Percentiles rank a stretch among this genome's conserved stretches.
These are phyloP conservation scores for Gadus chalcogrammus DNA, from an alignment of 2,113 vertebrate species.

Conservation along the genomic window DNA sequence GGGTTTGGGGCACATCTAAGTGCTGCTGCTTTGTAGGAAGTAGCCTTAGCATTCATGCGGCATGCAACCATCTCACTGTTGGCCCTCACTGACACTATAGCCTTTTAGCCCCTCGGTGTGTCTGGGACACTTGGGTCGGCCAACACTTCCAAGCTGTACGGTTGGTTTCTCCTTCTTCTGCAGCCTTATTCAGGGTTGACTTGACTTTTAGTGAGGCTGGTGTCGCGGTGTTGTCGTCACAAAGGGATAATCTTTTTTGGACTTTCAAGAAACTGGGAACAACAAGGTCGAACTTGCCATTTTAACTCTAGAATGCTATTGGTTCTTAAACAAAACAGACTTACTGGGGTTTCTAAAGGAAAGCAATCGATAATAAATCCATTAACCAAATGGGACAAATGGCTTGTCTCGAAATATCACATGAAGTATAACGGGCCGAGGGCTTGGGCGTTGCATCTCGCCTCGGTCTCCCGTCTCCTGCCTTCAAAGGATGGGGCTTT, in stretches of 20 bases:
- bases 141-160: conserved; percentile 30
- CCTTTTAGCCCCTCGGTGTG: conserved; percentile 37
- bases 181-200: conserved; percentile 34
- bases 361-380: background rate
- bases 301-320: background rate
- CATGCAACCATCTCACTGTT: conserved; percentile 42
- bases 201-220: conserved; percentile 21
- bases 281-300: conserved; percentile 2
- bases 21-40: conserved; percentile 53
- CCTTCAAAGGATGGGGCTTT: conserved; percentile 18
- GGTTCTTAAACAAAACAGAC: background rate
- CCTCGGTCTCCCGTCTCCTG: conserved; percentile 3
- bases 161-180: conserved; percentile 19
- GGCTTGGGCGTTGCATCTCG: conserved; percentile 7
- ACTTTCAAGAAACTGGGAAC: conserved; percentile 11
- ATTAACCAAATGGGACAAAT: background rate
- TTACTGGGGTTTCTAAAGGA: conserved; percentile 1
- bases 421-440: background rate
- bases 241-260: background rate
- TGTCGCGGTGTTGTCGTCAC: conserved; percentile 18
- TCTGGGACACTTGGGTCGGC: conserved; percentile 2
- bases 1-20: conserved; percentile 51
- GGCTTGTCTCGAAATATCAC: too few species aligned
- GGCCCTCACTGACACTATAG: conserved; percentile 36
- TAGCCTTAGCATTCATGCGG: conserved; percentile 51